phyloP scores from a whole-genome alignment of 2,113 vertebrate species.

The Coracopsis vasa region DNA sequence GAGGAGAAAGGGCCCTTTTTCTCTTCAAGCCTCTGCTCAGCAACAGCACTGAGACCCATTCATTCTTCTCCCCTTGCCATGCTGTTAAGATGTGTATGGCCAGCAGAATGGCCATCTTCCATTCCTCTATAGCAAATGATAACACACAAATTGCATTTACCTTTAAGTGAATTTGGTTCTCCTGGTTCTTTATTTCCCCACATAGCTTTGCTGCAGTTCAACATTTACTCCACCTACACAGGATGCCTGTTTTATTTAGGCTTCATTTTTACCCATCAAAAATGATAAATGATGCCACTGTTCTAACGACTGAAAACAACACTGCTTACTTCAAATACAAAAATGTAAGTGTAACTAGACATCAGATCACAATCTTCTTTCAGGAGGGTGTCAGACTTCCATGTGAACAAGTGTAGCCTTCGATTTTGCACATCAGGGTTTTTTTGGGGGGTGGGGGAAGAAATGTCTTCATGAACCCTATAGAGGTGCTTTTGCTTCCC shows the following conservation, averaged over 20 bases:
- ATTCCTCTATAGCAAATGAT: neutral
- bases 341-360: neutral
- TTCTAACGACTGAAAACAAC: neutral
- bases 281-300: neutral
- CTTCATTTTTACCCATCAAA: neutral
- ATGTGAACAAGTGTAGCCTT: neutral
- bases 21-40: neutral
- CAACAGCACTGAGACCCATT: neutral
- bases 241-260: neutral
- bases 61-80: rapidly evolving
- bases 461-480: conserved; percentile 32
- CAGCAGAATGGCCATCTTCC: neutral
- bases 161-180: neutral
- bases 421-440: neutral
- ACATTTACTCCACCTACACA: too few species aligned
- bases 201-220: neutral
- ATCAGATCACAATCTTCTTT: neutral
- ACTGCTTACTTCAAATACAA: neutral
- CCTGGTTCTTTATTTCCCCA: neutral
- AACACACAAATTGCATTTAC: neutral
- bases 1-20: neutral
- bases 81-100: rapidly evolving
- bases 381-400: neutral
- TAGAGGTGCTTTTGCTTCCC: conserved; percentile 64
- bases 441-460: neutral